Percentiles rank a stretch among this genome's conserved stretches.
phyloP scores from a whole-genome alignment of 2,888 invertebrate species.

The Hedychridium roseum region DNA sequence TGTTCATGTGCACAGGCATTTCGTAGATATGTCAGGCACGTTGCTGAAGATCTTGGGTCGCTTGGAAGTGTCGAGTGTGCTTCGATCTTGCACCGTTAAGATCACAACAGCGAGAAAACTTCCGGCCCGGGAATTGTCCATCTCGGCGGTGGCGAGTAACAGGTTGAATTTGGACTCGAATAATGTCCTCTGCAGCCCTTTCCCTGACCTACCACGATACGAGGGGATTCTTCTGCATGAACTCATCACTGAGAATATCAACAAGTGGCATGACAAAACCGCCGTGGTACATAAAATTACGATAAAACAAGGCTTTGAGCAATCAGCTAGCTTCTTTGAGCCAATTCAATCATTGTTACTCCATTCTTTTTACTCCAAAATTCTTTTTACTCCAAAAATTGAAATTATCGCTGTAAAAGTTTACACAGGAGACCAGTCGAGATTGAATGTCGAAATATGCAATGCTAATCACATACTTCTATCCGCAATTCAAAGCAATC shows the following conservation, averaged over 20 bases:
- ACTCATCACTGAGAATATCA: conserved; percentile 71
- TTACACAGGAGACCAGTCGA: background rate
- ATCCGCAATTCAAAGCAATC: background rate
- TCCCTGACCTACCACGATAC: conserved; percentile 14
- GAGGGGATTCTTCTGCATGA: conserved; percentile 59
- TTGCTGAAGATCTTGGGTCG: no score
- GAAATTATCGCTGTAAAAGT: background rate
- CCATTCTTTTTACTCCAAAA: background rate
- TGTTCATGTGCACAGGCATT: no score
- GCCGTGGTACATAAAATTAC: no score
- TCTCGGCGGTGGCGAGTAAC: background rate
- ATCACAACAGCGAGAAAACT: no score
- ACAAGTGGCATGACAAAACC: conserved; percentile 72
- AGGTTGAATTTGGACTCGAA: conserved; percentile 13
- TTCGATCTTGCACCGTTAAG: no score
- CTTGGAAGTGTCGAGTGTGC: no score
- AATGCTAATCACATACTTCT: background rate
- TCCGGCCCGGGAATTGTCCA: background rate
- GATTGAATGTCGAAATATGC: background rate
- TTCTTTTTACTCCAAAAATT: background rate
- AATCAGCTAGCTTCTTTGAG: no score
- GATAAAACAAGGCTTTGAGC: no score
- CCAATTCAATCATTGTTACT: background rate
- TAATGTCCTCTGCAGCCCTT: conserved; percentile 31
- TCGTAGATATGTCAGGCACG: no score